Percentiles rank a stretch among this genome's conserved stretches.
Conservation (phyloP, 1,140 invertebrate genomes). For the Drosophila melanica region DNA sequence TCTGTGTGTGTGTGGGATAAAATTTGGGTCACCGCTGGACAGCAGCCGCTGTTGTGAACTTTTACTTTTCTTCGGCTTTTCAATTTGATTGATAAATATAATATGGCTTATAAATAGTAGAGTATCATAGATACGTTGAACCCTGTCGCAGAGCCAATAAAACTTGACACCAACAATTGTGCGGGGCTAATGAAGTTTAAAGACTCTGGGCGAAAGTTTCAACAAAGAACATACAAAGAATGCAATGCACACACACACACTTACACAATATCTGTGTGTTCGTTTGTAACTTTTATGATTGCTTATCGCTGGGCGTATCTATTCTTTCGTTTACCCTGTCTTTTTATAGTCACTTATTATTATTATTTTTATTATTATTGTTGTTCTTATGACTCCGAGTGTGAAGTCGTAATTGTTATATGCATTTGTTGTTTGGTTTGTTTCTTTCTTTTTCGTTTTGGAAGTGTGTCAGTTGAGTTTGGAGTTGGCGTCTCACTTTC, state of each 20-base stretch:
- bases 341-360: conserved; percentile 44
- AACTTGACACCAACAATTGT: conserved; percentile 74
- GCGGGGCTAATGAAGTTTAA: conserved; percentile 50
- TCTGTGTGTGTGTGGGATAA: conserved; percentile 49
- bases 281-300: conserved; percentile 32
- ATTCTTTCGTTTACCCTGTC: conserved; percentile 35
- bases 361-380: conserved; percentile 55
- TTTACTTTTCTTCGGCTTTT: conserved; percentile 55
- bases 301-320: conserved; percentile 39
- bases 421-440: conserved; percentile 2
- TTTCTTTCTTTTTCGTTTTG: no score
- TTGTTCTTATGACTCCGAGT: conserved; percentile 52
- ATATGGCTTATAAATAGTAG: conserved; percentile 31
- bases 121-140: conserved; percentile 24
- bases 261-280: background rate
- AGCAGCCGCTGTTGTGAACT: conserved; percentile 43
- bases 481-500: conserved; percentile 22
- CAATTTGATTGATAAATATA: conserved; percentile 51
- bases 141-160: conserved; percentile 62
- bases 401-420: conserved; percentile 67
- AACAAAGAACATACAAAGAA: conserved; percentile 76
- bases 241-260: conserved; percentile 31
- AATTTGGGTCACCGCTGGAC: conserved; percentile 65
- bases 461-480: conserved; percentile 41
- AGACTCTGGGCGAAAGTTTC: conserved; percentile 75